Conservation (phyloP, 35 echinoderm and acorn worm genomes). For the Apostichopus californicus region DNA sequence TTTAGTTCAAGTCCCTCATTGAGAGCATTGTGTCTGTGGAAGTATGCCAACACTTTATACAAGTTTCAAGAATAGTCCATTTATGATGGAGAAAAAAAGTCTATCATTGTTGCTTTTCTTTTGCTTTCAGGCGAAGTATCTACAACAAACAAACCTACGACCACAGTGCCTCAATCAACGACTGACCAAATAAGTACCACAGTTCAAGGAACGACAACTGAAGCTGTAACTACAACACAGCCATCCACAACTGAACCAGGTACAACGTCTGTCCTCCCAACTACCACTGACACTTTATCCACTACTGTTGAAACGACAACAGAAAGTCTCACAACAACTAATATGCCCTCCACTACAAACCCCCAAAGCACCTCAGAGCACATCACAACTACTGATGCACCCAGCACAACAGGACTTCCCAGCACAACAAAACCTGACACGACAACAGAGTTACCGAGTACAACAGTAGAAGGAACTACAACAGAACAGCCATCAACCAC, state of each 20-base stretch:
- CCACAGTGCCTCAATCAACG: not conserved
- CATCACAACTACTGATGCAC: not conserved
- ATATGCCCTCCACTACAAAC: not conserved
- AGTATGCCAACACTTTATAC: too few relatives aligned
- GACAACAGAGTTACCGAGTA: constrained; percentile 12
- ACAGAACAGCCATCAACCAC: not conserved
- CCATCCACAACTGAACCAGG: constrained; percentile 8
- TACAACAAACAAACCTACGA: constrained; percentile 10
- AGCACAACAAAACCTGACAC: not conserved
- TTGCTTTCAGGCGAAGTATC: not conserved
- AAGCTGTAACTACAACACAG: not conserved
- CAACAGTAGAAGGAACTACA: constrained; percentile 16
- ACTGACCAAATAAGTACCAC: constrained; percentile 2
- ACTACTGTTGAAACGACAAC: not conserved
- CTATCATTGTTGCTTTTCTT: too few relatives aligned
- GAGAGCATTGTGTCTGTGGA: too few relatives aligned
- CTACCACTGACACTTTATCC: not conserved
- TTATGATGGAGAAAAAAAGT: too few relatives aligned
- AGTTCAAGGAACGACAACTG: not conserved
- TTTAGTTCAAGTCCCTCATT: too few relatives aligned
- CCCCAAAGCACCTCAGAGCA: not conserved
- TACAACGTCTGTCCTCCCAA: constrained; percentile 8
- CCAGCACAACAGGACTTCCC: constrained; percentile 2
- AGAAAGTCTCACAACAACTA: not conserved
- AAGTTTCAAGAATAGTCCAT: too few relatives aligned